A percentile compares a stretch with the other conserved stretches of the same genome.
phyloP scores from a whole-genome alignment of 2,797 vertebrate species.

The Ctenochaetus hawaiiensis region DNA sequence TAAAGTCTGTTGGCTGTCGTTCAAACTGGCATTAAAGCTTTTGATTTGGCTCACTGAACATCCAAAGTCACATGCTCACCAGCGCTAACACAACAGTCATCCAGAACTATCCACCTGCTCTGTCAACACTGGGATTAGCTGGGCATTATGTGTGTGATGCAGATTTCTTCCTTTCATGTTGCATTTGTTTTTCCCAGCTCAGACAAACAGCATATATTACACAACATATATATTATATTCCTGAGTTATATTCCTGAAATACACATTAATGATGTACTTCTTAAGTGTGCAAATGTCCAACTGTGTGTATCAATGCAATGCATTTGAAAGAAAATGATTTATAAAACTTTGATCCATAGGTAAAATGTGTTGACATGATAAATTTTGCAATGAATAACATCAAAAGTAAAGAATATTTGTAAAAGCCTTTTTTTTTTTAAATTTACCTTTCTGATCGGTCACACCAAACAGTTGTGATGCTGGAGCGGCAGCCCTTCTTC shows the following conservation, averaged over 20 bases:
- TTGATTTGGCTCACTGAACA: constrained; percentile 63
- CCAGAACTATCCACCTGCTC: constrained; percentile 68
- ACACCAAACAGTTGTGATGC: constrained; percentile 32
- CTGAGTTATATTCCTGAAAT: no score
- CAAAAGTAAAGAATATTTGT: background rate
- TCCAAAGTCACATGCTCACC: constrained; percentile 63
- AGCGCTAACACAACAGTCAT: constrained; percentile 66
- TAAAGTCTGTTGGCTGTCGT: constrained; percentile 31
- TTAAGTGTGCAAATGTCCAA: background rate
- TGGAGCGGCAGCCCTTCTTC: constrained; percentile 48
- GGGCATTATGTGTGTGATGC: constrained; percentile 49
- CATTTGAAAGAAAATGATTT: background rate
- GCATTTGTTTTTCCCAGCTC: constrained; percentile 5
- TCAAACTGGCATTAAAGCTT: constrained; percentile 55
- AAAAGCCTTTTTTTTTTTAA: constrained; percentile 28
- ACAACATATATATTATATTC: no score
- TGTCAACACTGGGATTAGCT: constrained; percentile 60
- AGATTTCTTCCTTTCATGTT: constrained; percentile 24
- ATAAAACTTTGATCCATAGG: background rate
- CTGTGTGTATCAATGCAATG: background rate
- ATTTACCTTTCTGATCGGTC: constrained; percentile 61
- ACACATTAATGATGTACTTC: background rate
- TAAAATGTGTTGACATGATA: background rate
- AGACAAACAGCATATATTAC: background rate
- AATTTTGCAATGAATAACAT: background rate